Base-by-base conservation (phyloP, 1,140 invertebrate genomes). In the Nymphalis io region DNA sequence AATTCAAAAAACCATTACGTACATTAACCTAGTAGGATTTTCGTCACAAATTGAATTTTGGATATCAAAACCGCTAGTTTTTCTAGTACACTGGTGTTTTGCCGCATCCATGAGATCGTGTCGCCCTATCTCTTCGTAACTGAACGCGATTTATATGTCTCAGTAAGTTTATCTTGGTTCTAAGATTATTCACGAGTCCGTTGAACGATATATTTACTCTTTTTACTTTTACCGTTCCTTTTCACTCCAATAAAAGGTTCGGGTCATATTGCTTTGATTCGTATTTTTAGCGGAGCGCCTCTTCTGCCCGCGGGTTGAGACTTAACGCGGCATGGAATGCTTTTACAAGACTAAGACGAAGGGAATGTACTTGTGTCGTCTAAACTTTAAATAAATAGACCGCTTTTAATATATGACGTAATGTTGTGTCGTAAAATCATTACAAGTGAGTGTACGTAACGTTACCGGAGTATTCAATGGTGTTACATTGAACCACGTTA, bases 191-290 rank as follows among this genome's bases (percentile, higher is more conserved):
- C 83, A 86, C 81, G 76, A 77, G 81, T 74, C 72, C 83, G 87
- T 79, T 88, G 85, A 89, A 76, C 84, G 85, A 89, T 88, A 89
- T 89, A 88, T 87, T 84, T 81, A 84, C 76, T 79, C 78, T 79
- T 81, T 81, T 83, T 85, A 83, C 80, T 80, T 82, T 77, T 79
- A 79, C 81, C 71, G 81, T 79, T 77, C 63, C 72, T 82, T 79
- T 83, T 83, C 78, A 73, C 77, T 77, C 65, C 72, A 75, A 75
- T 72, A 76, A 78, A 73, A 78, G 72, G 75, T 75, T 75, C 73
- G 70, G 74, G 62, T 73, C 75, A 71, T 76, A 72, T 75, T 72
- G 59, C 78, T 75, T 73, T 72, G 72, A 74, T 74, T 21, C 60
- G 67, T 82, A 80, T 82, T 80, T 75, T 76, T 75, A 73, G 76